Evolutionary conservation across 2,888 invertebrate genomes (phyloP), one percentile per base, ranked within the genome.

Genomic region (Trileptium ribeirensis): DNA sequence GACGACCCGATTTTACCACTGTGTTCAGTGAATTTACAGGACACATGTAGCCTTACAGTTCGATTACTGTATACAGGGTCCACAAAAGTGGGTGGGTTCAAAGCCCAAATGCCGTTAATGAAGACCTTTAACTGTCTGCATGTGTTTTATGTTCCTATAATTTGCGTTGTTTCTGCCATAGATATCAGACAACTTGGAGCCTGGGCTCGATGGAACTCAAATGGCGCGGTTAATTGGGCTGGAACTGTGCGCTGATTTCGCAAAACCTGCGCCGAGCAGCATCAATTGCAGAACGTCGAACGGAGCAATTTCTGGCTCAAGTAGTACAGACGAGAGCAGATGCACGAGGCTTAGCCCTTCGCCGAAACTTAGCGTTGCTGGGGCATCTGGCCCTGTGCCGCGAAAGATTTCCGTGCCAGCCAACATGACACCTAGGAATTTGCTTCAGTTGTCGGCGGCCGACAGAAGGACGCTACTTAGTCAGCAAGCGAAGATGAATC

Each of bases 191-290:
- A 91, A 94, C 88, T 91, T 95, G 80, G 94, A 95, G 89, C 95
- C 96, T 0, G 96, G 96, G 15, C 90, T 97, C 81, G 94, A 94
- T 87, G 94, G 94, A 87, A 92, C 92, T 83, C 94, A 94, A 88
- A 91, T 94, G 64, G 93, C 94, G 38, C 91, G 94, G 79, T 91
- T 95, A 80, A 92, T 94, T 86, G 94, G 93, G 83, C 90, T 93
- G 83, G 93, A 93, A 84, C 90, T 94, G 83, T 92, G 91, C n/a
- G 86, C 67, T 67, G n/a, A 33, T n/a, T 36, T 36, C 70, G 31
- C 70, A 15, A 24, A 8, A 51, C 51, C 51, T 15, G 24, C 8
- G 8, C 8, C 24, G 51, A 15, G 8, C 8, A 15, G 8, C 8
- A 15, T 24, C 8, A n/a, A n/a, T n/a, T n/a, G n/a, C n/a, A n/a